phyloP scores from a whole-genome alignment of 2,113 vertebrate species.

The Tringa solitaria region DNA sequence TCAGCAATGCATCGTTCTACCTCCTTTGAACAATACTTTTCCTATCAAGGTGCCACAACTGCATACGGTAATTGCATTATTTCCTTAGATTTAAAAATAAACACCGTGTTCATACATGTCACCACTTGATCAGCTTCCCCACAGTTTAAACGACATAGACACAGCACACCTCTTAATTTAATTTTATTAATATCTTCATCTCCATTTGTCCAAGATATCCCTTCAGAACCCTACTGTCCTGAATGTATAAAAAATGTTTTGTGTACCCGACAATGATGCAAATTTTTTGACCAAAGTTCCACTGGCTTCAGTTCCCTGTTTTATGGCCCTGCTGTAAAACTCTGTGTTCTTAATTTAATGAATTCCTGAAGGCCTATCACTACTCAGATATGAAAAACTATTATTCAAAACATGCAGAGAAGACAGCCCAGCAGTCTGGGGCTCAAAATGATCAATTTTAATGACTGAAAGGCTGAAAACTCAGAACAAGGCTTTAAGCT shows the following conservation, averaged over 20 bases:
- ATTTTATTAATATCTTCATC: neutral
- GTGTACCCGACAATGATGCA: too few relatives aligned
- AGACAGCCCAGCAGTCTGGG: neutral
- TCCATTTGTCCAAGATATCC: neutral
- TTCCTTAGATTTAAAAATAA: neutral
- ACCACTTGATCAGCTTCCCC: neutral
- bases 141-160: neutral
- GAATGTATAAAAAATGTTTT: neutral
- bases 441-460: neutral
- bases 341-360: neutral
- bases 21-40: neutral
- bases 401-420: neutral
- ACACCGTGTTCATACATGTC: neutral
- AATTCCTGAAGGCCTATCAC: neutral
- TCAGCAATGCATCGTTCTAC: neutral
- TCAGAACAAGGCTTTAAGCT: neutral
- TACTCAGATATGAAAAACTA: neutral
- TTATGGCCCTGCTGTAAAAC: neutral
- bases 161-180: neutral
- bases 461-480: neutral
- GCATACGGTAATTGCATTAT: neutral
- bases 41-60: neutral
- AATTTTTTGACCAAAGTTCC: neutral
- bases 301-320: neutral
- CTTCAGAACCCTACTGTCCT: neutral